Evolutionary conservation across 2,113 vertebrate species (phyloP).

Genomic region (Equus przewalskii): DNA sequence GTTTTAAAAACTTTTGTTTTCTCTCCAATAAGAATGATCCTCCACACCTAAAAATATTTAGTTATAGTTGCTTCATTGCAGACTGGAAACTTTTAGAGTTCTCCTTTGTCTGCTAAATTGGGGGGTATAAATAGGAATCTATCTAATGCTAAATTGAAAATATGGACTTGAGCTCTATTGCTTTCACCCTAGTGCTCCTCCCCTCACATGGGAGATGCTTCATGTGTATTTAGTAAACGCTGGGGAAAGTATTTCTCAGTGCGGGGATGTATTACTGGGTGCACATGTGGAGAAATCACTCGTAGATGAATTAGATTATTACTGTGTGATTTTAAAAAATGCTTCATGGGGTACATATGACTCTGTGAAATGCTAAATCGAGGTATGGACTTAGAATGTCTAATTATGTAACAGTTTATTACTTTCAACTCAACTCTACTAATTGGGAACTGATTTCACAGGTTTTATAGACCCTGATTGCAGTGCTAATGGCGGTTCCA

Average conservation of each 20-base stretch:
- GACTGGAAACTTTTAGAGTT: background rate
- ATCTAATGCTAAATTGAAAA: background rate
- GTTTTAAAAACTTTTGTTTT: background rate
- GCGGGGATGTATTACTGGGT: background rate
- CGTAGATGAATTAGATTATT: background rate
- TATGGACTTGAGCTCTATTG: background rate
- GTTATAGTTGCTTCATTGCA: background rate
- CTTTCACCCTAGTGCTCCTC: background rate
- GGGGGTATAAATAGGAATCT: background rate
- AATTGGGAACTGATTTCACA: background rate
- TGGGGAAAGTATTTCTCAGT: slow-evolving; percentile 7
- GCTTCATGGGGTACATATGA: background rate
- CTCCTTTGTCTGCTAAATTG: background rate
- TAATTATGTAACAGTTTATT: background rate
- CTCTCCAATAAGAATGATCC: background rate
- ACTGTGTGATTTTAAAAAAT: background rate
- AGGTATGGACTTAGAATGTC: background rate
- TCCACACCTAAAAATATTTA: background rate
- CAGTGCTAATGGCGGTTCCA: background rate
- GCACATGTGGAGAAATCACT: background rate
- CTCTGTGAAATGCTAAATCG: background rate
- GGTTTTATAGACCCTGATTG: background rate
- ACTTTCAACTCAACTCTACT: background rate
- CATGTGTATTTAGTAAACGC: background rate
- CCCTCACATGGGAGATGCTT: background rate